Evolutionary conservation across 2,888 invertebrate genomes (phyloP).

Genomic region (Lycocerus yunnanus): DNA sequence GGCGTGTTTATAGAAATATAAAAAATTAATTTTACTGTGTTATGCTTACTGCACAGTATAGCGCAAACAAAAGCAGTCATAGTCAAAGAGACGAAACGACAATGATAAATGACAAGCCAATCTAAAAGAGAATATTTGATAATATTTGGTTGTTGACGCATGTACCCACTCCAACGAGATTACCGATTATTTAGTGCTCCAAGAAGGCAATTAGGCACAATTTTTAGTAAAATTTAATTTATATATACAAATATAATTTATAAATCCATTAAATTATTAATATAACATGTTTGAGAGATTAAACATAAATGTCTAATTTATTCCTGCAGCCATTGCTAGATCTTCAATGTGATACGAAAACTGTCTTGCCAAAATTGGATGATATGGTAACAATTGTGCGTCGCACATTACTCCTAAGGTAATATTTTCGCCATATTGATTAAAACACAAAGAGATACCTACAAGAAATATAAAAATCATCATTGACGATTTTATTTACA

Average conservation of each 20-base stretch:
- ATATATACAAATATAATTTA: background rate
- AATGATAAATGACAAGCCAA: background rate
- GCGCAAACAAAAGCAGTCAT: background rate
- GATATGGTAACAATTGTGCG: slow-evolving; percentile 69
- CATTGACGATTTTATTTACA: background rate
- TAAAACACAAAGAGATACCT: slow-evolving; percentile 75
- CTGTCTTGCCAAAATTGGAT: slow-evolving; percentile 59
- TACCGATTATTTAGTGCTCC: too few species aligned
- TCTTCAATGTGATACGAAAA: slow-evolving; percentile 51
- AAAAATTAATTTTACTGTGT: background rate
- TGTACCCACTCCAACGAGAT: background rate
- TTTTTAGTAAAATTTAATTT: background rate
- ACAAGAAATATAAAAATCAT: slow-evolving; percentile 39
- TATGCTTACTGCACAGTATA: background rate
- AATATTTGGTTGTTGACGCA: background rate
- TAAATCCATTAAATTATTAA: background rate
- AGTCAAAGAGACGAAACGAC: background rate
- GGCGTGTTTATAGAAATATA: background rate
- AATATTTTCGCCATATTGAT: slow-evolving; percentile 68
- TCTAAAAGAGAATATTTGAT: background rate
- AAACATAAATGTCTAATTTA: slow-evolving; percentile 5
- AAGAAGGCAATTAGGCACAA: too few species aligned
- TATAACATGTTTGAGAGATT: background rate
- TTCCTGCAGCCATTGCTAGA: slow-evolving; percentile 40
- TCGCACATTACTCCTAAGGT: slow-evolving; percentile 74